Evolutionary conservation across 2,888 invertebrate genomes (phyloP).

Genomic region (Hirtodrosophila duncani): DNA sequence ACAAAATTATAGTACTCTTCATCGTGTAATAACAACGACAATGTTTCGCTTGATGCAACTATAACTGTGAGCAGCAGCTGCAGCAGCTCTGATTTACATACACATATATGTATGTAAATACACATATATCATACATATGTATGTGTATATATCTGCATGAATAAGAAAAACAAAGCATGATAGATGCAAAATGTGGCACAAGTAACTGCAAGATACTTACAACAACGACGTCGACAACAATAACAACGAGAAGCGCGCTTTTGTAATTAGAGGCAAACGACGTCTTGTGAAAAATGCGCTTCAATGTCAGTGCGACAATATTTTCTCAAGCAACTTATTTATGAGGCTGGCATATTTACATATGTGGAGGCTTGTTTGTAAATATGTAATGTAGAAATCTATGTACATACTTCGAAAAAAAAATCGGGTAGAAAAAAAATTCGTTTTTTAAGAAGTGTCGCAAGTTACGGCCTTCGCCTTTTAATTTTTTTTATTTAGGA

Average conservation of each 20-base stretch:
- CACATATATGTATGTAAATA: slow-evolving; percentile 19
- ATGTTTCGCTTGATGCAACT: slow-evolving; percentile 20
- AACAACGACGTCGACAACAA: slow-evolving; percentile 24
- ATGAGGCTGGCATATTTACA: slow-evolving; percentile 24
- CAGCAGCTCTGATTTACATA: slow-evolving; percentile 30
- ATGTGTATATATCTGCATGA: background rate
- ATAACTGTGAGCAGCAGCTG: slow-evolving; percentile 18
- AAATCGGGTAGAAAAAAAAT: too few relatives aligned
- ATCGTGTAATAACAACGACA: slow-evolving; percentile 16
- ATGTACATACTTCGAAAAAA: too few relatives aligned
- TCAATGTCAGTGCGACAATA: slow-evolving; percentile 67
- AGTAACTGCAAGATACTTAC: slow-evolving; percentile 59
- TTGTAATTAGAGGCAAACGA: slow-evolving; percentile 58
- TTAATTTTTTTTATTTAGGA: too few relatives aligned
- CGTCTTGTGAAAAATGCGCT: slow-evolving; percentile 30
- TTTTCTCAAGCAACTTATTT: slow-evolving; percentile 56
- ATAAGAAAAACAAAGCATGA: slow-evolving; percentile 21
- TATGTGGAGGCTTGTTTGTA: background rate
- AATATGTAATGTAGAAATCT: slow-evolving; percentile 1
- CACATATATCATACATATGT: too few relatives aligned
- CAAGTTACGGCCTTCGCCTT: too few relatives aligned
- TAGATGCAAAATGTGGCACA: slow-evolving; percentile 66
- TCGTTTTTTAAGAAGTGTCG: too few relatives aligned
- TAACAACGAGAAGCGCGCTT: slow-evolving; percentile 36
- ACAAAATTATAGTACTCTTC: too few relatives aligned